Base-by-base conservation (phyloP, 2,113 vertebrate genomes). In the Calypte anna region DNA sequence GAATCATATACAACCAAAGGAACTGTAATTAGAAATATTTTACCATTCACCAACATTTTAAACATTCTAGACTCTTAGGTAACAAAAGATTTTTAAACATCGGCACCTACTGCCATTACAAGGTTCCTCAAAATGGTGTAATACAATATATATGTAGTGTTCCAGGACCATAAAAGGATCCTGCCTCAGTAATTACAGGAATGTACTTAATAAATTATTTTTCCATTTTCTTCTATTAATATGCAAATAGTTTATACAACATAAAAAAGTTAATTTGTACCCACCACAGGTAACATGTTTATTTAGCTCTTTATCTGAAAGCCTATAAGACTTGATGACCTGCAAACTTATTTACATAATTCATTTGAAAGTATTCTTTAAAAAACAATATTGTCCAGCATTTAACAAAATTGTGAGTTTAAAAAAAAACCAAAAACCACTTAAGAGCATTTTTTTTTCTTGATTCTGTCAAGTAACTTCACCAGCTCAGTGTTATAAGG, bases 171-270 rank as follows among this genome's bases (percentile, higher is more conserved):
- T 83, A 94, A 44, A 95, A 94, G 96, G 90, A 96, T 80, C 81
- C 90, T 91, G 91, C 76, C 91, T 86, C 91, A 87, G 82, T 73
- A 82, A 96, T 82, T 91, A 53, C 48, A 95, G 91, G 88, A 97
- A 96, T 75, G 91, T 53, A 97, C 54, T 92, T 97, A 96, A 98
- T 96, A 98, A 98, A 97, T 96, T 97, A 97, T 94, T 97, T 89
- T 94, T 96, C 69, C 92, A 51, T 92, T 91, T 90, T 94, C 53
- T 86, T 91, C 87, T 84, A 88, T 97, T 96, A 93, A 96, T 96
- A 97, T 96, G 92, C 82, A 97, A 96, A 95, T 85, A 96, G 86
- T 97, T 94, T 96, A 97, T 63, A 95, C 93, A 97, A 97, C 95
- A 96, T 80, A 95, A 94, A 96, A 97, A 97, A 88, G 86, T 94